Base-by-base conservation (phyloP, 2,888 invertebrate species). In the Mythimna loreyi region DNA sequence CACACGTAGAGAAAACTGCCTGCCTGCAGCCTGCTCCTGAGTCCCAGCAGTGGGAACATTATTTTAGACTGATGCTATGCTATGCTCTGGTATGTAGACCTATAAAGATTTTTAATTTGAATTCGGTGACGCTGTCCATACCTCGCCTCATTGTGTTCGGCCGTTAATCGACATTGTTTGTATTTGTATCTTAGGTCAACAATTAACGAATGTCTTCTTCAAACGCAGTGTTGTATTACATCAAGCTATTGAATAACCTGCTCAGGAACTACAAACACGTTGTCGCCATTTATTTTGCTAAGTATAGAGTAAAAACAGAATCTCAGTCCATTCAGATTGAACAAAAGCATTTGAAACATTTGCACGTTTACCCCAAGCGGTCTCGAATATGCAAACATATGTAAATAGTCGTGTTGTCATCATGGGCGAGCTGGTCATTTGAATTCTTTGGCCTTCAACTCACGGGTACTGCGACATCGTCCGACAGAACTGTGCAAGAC, bases 381-480 rank as follows among this genome's bases (percentile, higher is more conserved):
- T 52, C 25, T 68, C n/a, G 25, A 62, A 65, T 70, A 70, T 79
- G 60, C 62, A 71, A 67, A 75, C 50, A 55, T 45, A 72, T 69
- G 78, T 43, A 58, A 62, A 80, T 84, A 30, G 50, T n/a, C 25
- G 40, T 57, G 72, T 77, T 75, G 63, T 75, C 69, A 62, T 47
- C 50, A 52, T 47, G 50, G 28, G 25, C 55, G 57, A 60, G 57
- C 33, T 66, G 61, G 40, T 63, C 57, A 67, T 79, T 81, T 78
- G 57, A 72, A 81, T 81, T 21, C n/a, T 9, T 30, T 43, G 66
- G 30, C 80, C 78, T 81, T 83, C 81, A 70, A 69, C 70, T 64
- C 47, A 58, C 52, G 40, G 16, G 33, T 59, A 63, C 61, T 76
- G 67, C 67, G 67, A 72, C 72, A 65, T 45, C 52, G 30, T 6